Conservation (phyloP, 2,113 vertebrate genomes). For the Synchiropus splendidus region DNA sequence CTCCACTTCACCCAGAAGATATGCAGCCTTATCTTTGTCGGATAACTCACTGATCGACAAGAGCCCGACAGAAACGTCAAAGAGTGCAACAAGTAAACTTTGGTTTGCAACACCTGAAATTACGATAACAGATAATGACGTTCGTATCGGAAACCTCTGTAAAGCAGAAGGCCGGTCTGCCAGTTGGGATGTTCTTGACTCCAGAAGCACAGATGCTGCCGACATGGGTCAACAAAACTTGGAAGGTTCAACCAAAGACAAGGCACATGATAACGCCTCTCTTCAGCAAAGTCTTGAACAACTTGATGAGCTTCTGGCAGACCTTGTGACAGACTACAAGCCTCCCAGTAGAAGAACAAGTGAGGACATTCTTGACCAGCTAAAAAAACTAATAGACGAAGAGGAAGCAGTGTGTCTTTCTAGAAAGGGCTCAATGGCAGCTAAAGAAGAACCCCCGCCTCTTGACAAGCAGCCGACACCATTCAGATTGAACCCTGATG, state of each 20-base stretch:
- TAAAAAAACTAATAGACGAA: slow-evolving; percentile 78
- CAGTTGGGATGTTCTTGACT: slow-evolving; percentile 78
- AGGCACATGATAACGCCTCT: slow-evolving; percentile 63
- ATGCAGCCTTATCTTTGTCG: slow-evolving; percentile 89
- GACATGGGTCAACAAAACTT: slow-evolving; percentile 50
- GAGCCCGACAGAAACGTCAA: slow-evolving; percentile 69
- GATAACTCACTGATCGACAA: slow-evolving; percentile 89
- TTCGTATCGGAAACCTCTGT: slow-evolving; percentile 62
- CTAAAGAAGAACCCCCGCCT: slow-evolving; percentile 56
- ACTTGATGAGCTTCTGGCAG: slow-evolving; percentile 89
- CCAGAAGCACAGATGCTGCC: slow-evolving; percentile 42
- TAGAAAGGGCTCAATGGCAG: slow-evolving; percentile 50
- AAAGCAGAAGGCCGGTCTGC: slow-evolving; percentile 69
- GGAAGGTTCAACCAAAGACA: slow-evolving; percentile 57
- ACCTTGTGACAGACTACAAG: slow-evolving; percentile 91
- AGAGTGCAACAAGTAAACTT: slow-evolving; percentile 63
- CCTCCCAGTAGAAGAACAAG: slow-evolving; percentile 66
- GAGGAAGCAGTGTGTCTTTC: slow-evolving; percentile 55
- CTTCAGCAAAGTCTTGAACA: slow-evolving; percentile 93
- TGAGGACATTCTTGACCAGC: slow-evolving; percentile 76
- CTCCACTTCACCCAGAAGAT: slow-evolving; percentile 91
- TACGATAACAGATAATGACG: slow-evolving; percentile 96
- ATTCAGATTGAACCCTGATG: slow-evolving; percentile 55
- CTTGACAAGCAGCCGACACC: slow-evolving; percentile 80
- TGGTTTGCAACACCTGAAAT: slow-evolving; percentile 95